Evolutionary conservation across 2,113 vertebrate species (phyloP).

Genomic region (Equus quagga): DNA sequence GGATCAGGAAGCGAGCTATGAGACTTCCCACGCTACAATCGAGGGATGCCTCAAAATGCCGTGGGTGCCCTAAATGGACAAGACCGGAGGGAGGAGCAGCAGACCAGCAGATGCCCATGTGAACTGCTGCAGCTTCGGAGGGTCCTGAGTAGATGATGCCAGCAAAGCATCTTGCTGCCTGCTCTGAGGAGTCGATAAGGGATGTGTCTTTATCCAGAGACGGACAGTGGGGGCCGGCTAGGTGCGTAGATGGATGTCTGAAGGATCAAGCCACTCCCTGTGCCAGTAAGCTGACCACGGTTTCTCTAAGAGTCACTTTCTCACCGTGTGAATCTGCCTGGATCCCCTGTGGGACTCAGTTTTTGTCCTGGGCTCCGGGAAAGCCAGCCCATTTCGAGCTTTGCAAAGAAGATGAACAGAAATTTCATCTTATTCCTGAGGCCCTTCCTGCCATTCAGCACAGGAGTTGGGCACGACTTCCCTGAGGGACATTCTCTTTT

Average conservation of each 20-base stretch:
- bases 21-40: background rate
- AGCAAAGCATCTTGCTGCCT: background rate
- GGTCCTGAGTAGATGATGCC: background rate
- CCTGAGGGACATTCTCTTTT: background rate
- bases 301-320: background rate
- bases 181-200: background rate
- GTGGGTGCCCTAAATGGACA: background rate
- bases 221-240: background rate
- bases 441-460: background rate
- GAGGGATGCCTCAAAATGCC: background rate
- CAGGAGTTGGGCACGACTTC: background rate
- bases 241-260: background rate
- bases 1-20: background rate
- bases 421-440: background rate
- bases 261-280: background rate
- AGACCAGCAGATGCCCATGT: background rate
- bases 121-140: background rate
- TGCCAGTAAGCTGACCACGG: background rate
- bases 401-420: background rate
- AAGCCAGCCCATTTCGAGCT: background rate
- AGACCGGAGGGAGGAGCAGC: background rate
- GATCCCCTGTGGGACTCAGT: background rate
- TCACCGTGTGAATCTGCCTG: background rate
- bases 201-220: background rate
- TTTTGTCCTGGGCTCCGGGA: background rate